Evolutionary conservation across 1,140 invertebrate genomes (phyloP).

Genomic region (Pogonomyrmex barbatus): DNA sequence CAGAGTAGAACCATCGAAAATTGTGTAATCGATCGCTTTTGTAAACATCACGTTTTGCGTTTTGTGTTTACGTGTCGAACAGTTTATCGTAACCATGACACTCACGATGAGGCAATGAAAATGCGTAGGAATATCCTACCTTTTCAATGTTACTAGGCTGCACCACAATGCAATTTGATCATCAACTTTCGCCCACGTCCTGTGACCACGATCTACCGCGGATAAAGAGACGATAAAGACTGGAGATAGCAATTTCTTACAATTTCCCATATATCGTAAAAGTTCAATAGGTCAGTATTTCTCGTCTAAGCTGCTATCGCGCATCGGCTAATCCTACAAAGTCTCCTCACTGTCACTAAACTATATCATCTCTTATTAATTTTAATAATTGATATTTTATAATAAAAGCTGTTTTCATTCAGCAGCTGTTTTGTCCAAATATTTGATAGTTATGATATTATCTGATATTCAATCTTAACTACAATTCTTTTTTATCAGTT

Average conservation of each 20-base stretch:
- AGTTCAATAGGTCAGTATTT: constrained; percentile 41
- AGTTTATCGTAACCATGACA: constrained; percentile 48
- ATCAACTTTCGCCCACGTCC: not conserved
- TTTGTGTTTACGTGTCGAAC: constrained; percentile 24
- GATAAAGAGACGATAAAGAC: constrained; percentile 10
- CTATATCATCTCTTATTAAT: not conserved
- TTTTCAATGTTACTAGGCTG: constrained; percentile 42
- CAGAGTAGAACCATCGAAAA: constrained; percentile 6
- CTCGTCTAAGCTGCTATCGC: not conserved
- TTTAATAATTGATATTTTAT: not conserved
- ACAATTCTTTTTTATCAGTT: not conserved
- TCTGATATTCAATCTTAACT: not conserved
- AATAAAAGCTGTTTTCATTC: not conserved
- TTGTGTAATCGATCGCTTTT: constrained; percentile 26
- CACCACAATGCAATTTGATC: not conserved
- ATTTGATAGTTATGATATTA: not conserved
- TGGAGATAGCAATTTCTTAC: not conserved
- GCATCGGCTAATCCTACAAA: not conserved
- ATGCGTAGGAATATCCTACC: constrained; percentile 54
- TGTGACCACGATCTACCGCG: not conserved
- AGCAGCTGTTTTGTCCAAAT: not conserved
- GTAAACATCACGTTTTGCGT: not conserved
- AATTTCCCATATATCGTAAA: constrained; percentile 11
- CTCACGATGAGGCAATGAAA: constrained; percentile 25
- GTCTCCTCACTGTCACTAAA: not conserved